Evolutionary conservation across 2,797 vertebrate species (phyloP), one percentile per base, ranked within the genome.

Genomic region (Poecilia wingei): DNA sequence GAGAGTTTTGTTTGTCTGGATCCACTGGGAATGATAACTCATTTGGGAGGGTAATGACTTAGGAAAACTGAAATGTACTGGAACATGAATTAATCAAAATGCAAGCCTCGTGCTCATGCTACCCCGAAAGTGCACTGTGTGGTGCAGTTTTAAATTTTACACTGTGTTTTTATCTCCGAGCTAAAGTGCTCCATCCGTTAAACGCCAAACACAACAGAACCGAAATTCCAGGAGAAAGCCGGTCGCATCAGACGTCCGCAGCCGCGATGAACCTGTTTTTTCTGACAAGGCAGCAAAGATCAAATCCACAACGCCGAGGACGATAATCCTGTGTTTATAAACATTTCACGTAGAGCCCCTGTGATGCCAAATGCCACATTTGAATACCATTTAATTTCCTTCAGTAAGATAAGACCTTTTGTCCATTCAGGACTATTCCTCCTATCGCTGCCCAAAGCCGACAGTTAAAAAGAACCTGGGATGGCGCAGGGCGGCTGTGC

Each of bases 341-440:
- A 85, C 87, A 85, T 51, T 88, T 88, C 93, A 93, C 88, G 90
- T 88, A 80, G 45, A 46, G 59, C 74, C 45, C 75, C 72, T 36
- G 49, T 36, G 72, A 89, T 74, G 83, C 83, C 83, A 80, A 87
- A 86, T 66, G 81, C 68, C 76, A 85, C 71, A 86, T 90, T 66
- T 88, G 83, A 92, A 91, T 89, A 88, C 66, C 83, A 85, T 92
- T 90, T 91, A 87, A 93, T 94, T 93, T 93, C 93, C 93, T 80
- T 75, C 81, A 74, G 78, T n/a, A 72, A 75, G 93, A 93, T 94
- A 92, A 93, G 85, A 84, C 85, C 89, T 88, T 93, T 92, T 93
- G 90, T 92, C 85, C 79, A 31, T 82, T 86, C 82, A 78, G 82
- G 79, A 82, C 81, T 45, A 81, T 88, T 91, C 82, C 75, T 87